A percentile compares a stretch with the other conserved stretches of the same genome.
These are phyloP conservation scores for Gila robusta DNA, from an alignment of 2,797 vertebrate species.

Conservation along the genomic window DNA sequence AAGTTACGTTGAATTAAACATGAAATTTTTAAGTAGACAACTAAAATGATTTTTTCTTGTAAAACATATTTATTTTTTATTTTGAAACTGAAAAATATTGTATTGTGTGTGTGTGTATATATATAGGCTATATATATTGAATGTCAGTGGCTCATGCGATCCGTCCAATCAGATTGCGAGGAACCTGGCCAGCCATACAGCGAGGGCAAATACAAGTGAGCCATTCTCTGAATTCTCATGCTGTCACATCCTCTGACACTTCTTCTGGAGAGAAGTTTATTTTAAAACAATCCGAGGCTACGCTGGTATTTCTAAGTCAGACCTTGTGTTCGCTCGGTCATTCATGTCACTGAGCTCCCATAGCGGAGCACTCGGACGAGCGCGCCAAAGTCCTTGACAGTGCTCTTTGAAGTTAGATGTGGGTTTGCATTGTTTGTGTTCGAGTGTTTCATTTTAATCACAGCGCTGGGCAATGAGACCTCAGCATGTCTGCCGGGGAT, in stretches of 20 bases:
- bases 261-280: conserved; percentile 33
- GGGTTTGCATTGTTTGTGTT: conserved; percentile 65
- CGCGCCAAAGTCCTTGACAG: conserved; percentile 61
- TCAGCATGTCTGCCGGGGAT: conserved; percentile 61
- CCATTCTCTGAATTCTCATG: conserved; percentile 44
- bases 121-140: background rate
- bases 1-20: too few relatives aligned
- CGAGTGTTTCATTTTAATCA: conserved; percentile 69
- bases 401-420: conserved; percentile 63
- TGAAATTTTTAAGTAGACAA: background rate
- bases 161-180: background rate
- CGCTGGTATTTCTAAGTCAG: conserved; percentile 43
- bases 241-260: conserved; percentile 22
- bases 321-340: conserved; percentile 41
- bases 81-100: background rate
- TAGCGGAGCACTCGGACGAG: conserved; percentile 21
- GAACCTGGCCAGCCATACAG: background rate
- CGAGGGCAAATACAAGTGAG: conserved; percentile 20
- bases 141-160: background rate
- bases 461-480: conserved; percentile 63
- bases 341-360: conserved; percentile 48
- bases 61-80: too few relatives aligned
- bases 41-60: background rate
- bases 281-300: conserved; percentile 45
- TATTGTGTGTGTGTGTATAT: background rate